Base-by-base conservation (phyloP, 2,113 vertebrate species). In the Myxocyprinus asiaticus region DNA sequence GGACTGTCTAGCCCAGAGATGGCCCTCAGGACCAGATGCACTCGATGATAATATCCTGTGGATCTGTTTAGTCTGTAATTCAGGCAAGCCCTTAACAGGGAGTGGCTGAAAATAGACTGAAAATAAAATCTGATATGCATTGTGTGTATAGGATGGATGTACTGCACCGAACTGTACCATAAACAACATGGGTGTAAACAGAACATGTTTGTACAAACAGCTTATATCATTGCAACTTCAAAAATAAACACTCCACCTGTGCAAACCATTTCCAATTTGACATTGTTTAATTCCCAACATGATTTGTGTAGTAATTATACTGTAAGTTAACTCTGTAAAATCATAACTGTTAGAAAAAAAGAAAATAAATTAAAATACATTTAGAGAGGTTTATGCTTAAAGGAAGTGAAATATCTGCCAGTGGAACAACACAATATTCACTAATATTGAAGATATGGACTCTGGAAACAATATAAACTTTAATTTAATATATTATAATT, bases 161-260 rank as follows among this genome's bases (percentile, higher is more conserved):
- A 61, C 70, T 73, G 56, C 6, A 47, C 56, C 0, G 6, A 3
- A 0, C n/a, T 61, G 70, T 56, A 61, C 56, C 70, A 73, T 47
- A 73, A 73, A 73, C 70, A 61, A 73, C 61, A 61, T 48, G 43
- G 56, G 43, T 61, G 42, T 47, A 59, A 73, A 55, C 17, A 33
- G 51, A 14, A n/a, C 64, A 67, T 72, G 42, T 17, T 7, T 43
- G 33, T 5, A 53, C 22, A 7, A 12, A 43, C 51, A 56, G 33
- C 33, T 56, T 11, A 71, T 71, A n/a, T 44, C 17, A 17, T 53
- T 22, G 43, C n/a, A 11, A 43, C 12, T 58, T 56, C 22, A 5
- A 45, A 56, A 43, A 71, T 9, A n/a, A 14, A 68, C 50, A 0
- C 7, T 8, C 6, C 48, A 51, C 10, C 43, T 45, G 43, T n/a